These are phyloP conservation scores for Microtus oregoni DNA, from an alignment of 2,113 vertebrate genomes.

Conservation along the genomic window DNA sequence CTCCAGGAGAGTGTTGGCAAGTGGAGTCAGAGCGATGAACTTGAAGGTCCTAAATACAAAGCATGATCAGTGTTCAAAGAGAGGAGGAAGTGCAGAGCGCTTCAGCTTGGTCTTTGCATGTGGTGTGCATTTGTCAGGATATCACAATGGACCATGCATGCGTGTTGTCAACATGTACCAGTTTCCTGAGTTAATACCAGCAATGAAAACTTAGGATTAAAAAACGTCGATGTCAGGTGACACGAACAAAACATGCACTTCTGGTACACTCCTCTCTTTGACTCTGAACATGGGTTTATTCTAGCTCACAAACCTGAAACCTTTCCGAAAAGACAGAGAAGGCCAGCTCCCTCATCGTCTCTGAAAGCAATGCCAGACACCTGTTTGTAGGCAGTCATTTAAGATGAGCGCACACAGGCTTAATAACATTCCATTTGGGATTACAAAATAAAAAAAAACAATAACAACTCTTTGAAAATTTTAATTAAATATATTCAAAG, in stretches of 20 bases:
- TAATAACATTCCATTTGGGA: constrained; percentile 72
- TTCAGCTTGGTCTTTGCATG: neutral
- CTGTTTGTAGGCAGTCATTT: constrained; percentile 15
- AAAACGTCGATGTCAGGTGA: neutral
- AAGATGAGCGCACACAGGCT: constrained; percentile 80
- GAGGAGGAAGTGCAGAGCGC: neutral
- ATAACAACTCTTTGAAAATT: constrained; percentile 79
- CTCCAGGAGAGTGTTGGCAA: neutral
- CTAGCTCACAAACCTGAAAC: neutral
- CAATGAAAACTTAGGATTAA: neutral
- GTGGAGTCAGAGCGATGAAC: neutral
- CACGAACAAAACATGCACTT: neutral
- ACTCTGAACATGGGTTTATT: neutral
- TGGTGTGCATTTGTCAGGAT: neutral
- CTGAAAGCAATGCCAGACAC: neutral
- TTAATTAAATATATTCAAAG: constrained; percentile 84
- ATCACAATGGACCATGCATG: neutral
- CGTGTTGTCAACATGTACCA: neutral
- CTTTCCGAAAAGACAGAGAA: neutral
- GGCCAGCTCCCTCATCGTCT: neutral
- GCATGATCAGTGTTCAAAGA: neutral
- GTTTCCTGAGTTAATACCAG: neutral
- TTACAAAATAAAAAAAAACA: constrained; percentile 69
- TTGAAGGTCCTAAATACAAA: neutral
- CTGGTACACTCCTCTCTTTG: rapidly evolving